Percentiles rank a stretch among this genome's conserved stretches.
Evolutionary conservation across 2,888 invertebrate species (phyloP).

Genomic region (Mechanitis mazaeus): DNA sequence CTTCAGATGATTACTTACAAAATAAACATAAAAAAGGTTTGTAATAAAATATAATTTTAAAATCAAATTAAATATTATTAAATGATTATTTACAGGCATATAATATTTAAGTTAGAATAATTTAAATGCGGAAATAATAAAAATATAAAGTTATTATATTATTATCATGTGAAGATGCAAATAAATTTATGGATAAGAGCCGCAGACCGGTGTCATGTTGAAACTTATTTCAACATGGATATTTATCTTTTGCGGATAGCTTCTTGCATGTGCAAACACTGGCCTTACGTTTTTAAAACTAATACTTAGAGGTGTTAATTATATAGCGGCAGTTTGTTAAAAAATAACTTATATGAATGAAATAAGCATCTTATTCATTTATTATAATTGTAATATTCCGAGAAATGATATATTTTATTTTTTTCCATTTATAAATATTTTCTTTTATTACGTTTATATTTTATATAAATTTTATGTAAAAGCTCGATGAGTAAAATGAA

Average conservation of each 20-base stretch:
- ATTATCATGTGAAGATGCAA: neutral
- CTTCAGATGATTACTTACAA: constrained; percentile 19
- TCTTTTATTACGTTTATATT: neutral
- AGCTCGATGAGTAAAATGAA: constrained; percentile 2
- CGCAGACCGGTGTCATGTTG: constrained; percentile 12
- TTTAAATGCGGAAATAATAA: neutral
- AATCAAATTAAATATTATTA: too few species aligned
- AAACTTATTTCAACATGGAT: constrained; percentile 17
- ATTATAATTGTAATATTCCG: too few species aligned
- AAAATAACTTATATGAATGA: neutral
- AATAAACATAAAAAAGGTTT: constrained; percentile 10
- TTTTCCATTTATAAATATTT: too few species aligned
- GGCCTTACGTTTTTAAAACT: constrained; percentile 3
- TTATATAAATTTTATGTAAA: constrained; percentile 1
- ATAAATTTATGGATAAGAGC: neutral
- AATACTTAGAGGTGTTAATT: constrained; percentile 20
- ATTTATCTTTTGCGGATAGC: constrained; percentile 12
- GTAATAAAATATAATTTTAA: neutral
- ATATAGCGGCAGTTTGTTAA: constrained; percentile 25
- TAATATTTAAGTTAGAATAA: neutral
- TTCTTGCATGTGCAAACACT: constrained; percentile 22
- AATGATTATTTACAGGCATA: too few species aligned
- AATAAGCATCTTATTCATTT: too few species aligned
- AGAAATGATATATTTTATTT: too few species aligned
- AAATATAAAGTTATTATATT: neutral